Percentiles rank a stretch among this genome's conserved stretches.
Conservation (phyloP, 1,140 invertebrate genomes). For the Hypsibius dujardini region DNA sequence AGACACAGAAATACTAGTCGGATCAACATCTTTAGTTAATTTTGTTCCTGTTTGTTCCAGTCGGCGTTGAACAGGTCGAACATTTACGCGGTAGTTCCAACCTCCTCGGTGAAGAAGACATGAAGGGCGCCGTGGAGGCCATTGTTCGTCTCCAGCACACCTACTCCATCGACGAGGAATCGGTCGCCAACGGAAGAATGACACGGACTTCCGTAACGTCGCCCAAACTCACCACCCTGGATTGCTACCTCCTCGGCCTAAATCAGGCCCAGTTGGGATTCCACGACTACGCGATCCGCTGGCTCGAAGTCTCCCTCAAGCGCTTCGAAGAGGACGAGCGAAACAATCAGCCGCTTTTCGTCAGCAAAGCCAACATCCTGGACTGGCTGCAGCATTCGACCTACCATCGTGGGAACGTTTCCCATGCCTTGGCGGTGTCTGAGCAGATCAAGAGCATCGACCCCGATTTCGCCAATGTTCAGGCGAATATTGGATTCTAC, state of each 20-base stretch:
- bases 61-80: neutral
- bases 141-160: slow-evolving; percentile 41
- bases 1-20: neutral
- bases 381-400: slow-evolving; percentile 15
- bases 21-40: neutral
- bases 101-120: slow-evolving; percentile 38
- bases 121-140: slow-evolving; percentile 39
- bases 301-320: neutral
- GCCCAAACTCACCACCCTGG: neutral
- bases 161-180: slow-evolving; percentile 33
- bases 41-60: neutral
- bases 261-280: neutral
- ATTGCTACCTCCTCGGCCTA: slow-evolving; percentile 5
- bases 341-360: neutral
- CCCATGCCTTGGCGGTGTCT: neutral
- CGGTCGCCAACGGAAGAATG: neutral
- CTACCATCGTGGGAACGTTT: neutral
- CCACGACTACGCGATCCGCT: slow-evolving; percentile 4
- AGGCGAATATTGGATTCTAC: neutral
- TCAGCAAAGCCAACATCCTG: slow-evolving; percentile 1
- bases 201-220: neutral
- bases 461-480: slow-evolving; percentile 2
- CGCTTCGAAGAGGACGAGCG: neutral
- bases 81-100: slow-evolving; percentile 16
- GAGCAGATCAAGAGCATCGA: neutral